Base-by-base conservation (phyloP, 2,888 invertebrate species). In the Cantharis rustica region DNA sequence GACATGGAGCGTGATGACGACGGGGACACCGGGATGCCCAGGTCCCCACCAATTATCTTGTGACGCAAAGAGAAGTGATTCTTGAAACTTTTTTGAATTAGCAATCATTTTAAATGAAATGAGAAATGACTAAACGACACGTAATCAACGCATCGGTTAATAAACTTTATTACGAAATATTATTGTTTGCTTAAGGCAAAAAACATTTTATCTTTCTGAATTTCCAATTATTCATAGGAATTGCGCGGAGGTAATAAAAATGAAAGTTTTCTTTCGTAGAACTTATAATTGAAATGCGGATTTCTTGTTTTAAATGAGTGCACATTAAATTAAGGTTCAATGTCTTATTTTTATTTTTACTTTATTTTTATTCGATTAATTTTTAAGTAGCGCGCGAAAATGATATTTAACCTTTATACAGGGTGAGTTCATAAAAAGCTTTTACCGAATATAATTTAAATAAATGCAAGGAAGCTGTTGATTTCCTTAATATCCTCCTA, bases 21-120 rank as follows among this genome's bases (percentile, higher is more conserved):
- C 13, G 61, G 26, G 61, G 68, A 64, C 66, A 66, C 11, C 71
- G 75, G 75, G 75, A 75, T 75, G 75, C 75, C 75, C 75, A 75
- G 66, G 61, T 71, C 75, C 74, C 47, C 20, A 61, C 61, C 7
- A 16, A 61, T n/a, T 47, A 47, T n/a, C n/a, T 20, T 16, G 20
- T 74, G 74, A 74, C 74, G 20, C 31, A 11, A 68, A 66, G 23
- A 20, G 23, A 63, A 63, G 20, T 64, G 64, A 64, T 17, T 66
- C 23, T 23, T n/a, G 20, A 15, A 66, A 66, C 64, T 66, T 66
- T 47, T 66, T 66, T 13, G 64, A 66, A 23, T 66, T 66, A 66
- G 64, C 47, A 47, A 47, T 47, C 47, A 47, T 47, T 47, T 47
- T 66, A 20, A 23, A 66, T 23, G 16, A 20, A 16, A 66, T 66